Conservation (phyloP, 2,888 invertebrate genomes). For the Oscheius sp. region DNA sequence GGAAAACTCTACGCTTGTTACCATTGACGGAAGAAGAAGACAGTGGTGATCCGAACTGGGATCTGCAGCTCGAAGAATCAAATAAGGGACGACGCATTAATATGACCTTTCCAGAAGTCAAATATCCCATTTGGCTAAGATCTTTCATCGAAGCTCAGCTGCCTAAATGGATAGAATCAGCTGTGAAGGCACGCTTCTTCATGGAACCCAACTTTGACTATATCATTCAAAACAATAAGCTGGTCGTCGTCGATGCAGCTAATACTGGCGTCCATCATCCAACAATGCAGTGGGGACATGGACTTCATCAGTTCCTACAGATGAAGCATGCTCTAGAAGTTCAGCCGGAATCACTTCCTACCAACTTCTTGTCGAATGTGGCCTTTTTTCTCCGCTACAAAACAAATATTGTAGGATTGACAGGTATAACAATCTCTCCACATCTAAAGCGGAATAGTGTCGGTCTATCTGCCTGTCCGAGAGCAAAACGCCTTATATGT, state of each 20-base stretch:
- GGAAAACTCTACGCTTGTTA: too few species aligned
- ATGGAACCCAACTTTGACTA: not conserved
- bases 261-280: not conserved
- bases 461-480: too few species aligned
- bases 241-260: not conserved
- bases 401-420: not conserved
- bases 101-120: too few species aligned
- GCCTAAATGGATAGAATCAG: not conserved
- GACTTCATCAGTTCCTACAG: slow-evolving; percentile 1
- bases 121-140: too few species aligned
- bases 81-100: too few species aligned
- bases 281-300: not conserved
- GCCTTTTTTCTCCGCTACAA: not conserved
- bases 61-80: too few species aligned
- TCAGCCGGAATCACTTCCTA: not conserved
- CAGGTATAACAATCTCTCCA: too few species aligned
- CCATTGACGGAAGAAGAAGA: too few species aligned
- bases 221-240: not conserved
- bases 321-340: not conserved
- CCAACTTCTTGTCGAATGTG: not conserved
- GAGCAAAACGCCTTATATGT: too few species aligned
- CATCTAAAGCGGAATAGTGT: too few species aligned
- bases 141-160: not conserved
- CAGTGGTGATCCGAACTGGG: too few species aligned
- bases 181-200: not conserved